Evolutionary conservation across 2,113 vertebrate genomes (phyloP), one percentile per base, ranked within the genome.

Genomic region (Sebastes fasciatus): DNA sequence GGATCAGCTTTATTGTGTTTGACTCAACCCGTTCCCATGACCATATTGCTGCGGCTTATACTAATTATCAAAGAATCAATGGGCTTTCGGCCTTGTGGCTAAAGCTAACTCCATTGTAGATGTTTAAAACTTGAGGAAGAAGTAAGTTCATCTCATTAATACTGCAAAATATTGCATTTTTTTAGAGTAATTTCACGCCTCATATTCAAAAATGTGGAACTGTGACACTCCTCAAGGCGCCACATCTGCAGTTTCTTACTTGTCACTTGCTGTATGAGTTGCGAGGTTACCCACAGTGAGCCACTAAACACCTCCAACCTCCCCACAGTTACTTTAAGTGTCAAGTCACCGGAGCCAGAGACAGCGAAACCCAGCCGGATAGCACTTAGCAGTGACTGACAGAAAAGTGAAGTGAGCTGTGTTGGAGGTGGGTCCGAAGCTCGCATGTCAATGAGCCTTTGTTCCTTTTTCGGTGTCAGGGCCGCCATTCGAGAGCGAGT

Each of bases 241-340:
- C 63, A 80, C 68, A 74, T 77, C 58, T 87, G 72, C 61, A 46
- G 10, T 79, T 86, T 55, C 77, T 84, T 86, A 79, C 90, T 88
- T 88, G 79, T 67, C 74, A 57, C 43, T 46, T 43, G 71, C 26
- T 55, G 10, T 12, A 26, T 48, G 83, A 90, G 83, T 86, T 87
- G 79, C 74, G 77, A 86, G 88, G 85, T 91, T 88, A 79, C 80
- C 82, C 90, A 75, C 76, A n/a, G 86, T 82, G 83, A 78, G 74
- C 79, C 92, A 91, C 89, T 93, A 93, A 93, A 91, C 88, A 90
- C 89, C 84, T 85, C 76, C 55, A 83, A 65, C 88, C 86, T 87
- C 82, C 69, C 80, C 26, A 34, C 65, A 61, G 88, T 84, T 88
- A 85, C 81, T 92, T 61, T 79, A 71, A 86, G 88, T 92, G 78